Conservation (phyloP, 2,888 invertebrate genomes). For the Lithosia quadra region DNA sequence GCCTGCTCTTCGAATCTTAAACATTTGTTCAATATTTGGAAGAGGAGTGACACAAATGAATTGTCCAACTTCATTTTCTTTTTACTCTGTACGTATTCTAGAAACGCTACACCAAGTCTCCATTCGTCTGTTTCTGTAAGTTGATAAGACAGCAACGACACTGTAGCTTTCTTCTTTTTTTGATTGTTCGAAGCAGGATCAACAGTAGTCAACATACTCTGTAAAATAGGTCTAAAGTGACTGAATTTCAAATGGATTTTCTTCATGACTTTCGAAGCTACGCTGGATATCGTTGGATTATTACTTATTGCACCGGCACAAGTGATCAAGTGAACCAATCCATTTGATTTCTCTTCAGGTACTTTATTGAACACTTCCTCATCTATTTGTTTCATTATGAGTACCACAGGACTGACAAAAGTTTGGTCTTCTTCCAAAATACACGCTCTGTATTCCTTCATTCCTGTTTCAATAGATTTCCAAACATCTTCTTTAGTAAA, state of each 20-base stretch:
- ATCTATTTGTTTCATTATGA: conserved; percentile 87
- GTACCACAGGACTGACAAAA: conserved; percentile 75
- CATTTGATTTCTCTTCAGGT: conserved; percentile 76
- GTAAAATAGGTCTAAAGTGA: conserved; percentile 87
- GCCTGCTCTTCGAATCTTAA: conserved; percentile 93
- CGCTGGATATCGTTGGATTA: conserved; percentile 87
- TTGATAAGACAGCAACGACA: conserved; percentile 85
- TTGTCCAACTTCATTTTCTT: conserved; percentile 91
- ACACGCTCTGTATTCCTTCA: conserved; percentile 85
- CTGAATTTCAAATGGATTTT: conserved; percentile 89
- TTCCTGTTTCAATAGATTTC: conserved; percentile 85
- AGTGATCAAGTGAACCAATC: conserved; percentile 84
- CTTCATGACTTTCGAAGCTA: conserved; percentile 89
- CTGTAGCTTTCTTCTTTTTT: conserved; percentile 77
- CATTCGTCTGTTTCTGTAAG: conserved; percentile 90
- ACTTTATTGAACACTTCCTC: conserved; percentile 85
- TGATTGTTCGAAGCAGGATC: conserved; percentile 72
- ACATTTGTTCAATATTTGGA: conserved; percentile 92
- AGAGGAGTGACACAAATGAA: conserved; percentile 90
- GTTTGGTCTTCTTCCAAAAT: conserved; percentile 70
- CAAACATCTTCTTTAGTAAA: conserved; percentile 82
- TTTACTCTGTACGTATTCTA: conserved; percentile 95
- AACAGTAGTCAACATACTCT: conserved; percentile 86
- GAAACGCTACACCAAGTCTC: conserved; percentile 92
- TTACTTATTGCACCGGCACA: conserved; percentile 86